These are phyloP conservation scores for Malurus cyaneus DNA, from an alignment of 2,113 vertebrate genomes.

Conservation along the genomic window DNA sequence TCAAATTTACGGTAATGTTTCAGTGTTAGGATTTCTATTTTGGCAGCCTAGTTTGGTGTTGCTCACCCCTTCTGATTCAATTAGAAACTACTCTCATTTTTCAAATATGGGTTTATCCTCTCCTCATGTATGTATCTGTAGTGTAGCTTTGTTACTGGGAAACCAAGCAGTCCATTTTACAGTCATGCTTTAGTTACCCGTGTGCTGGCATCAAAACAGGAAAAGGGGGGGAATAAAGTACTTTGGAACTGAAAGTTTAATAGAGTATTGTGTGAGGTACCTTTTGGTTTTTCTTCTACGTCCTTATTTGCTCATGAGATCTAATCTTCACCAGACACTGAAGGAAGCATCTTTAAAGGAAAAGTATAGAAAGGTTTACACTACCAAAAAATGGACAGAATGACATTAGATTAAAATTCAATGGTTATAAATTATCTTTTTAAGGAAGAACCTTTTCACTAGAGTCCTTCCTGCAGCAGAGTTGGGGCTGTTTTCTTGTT, in stretches of 20 bases:
- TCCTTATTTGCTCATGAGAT: not conserved
- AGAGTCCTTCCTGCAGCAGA: not conserved
- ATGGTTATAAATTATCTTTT: not conserved
- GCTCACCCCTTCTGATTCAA: not conserved
- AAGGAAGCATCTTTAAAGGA: not conserved
- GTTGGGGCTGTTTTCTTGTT: not conserved
- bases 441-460: not conserved
- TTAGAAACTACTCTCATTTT: not conserved
- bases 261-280: not conserved
- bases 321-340: not conserved
- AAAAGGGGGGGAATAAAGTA: not conserved
- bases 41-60: not conserved
- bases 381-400: not conserved
- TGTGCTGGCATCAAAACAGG: not conserved
- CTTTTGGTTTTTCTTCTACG: not conserved
- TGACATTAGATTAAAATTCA: not conserved
- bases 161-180: not conserved
- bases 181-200: not conserved
- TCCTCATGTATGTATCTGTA: rapidly evolving
- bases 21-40: not conserved
- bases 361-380: not conserved
- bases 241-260: not conserved
- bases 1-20: not conserved
- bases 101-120: rapidly evolving
- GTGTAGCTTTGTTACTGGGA: not conserved